Conservation (phyloP, 30 jellyfish, hydroid and myxozoan genomes). For the Rhopilema esculentum region DNA sequence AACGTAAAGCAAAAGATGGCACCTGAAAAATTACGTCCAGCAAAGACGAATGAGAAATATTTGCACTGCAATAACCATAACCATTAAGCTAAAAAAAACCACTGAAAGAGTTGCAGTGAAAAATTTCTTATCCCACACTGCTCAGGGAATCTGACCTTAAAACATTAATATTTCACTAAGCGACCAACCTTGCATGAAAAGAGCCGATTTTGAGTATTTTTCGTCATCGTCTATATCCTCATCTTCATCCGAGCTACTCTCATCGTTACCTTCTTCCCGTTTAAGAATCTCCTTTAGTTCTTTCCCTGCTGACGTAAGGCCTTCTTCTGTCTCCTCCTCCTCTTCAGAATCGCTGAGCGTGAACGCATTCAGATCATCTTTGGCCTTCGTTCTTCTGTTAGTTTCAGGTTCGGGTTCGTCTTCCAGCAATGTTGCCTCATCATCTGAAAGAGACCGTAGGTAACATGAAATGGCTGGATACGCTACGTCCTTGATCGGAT, state of each 20-base stretch:
- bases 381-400: constrained; percentile 69
- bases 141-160: background rate
- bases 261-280: constrained; percentile 82
- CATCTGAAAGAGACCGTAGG: constrained; percentile 61
- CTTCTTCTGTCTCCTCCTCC: constrained; percentile 83
- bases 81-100: too few species aligned
- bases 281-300: constrained; percentile 85
- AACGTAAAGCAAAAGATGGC: background rate
- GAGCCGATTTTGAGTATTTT: constrained; percentile 86
- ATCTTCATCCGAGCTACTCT: constrained; percentile 80
- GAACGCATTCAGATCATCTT: constrained; percentile 85
- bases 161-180: background rate
- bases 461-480: too few species aligned
- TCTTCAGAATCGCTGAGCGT: constrained; percentile 74
- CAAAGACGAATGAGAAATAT: too few species aligned
- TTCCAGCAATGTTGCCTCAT: constrained; percentile 75
- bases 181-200: constrained; percentile 87
- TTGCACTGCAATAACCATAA: too few species aligned
- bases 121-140: too few species aligned
- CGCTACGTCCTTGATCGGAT: too few species aligned
- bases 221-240: constrained; percentile 89
- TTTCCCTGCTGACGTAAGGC: constrained; percentile 83
- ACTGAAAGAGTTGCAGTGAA: too few species aligned
- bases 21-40: background rate
- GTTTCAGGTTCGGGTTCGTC: constrained; percentile 98